Base-by-base conservation (phyloP, 2,888 invertebrate species). In the Cremastinae sp. region DNA sequence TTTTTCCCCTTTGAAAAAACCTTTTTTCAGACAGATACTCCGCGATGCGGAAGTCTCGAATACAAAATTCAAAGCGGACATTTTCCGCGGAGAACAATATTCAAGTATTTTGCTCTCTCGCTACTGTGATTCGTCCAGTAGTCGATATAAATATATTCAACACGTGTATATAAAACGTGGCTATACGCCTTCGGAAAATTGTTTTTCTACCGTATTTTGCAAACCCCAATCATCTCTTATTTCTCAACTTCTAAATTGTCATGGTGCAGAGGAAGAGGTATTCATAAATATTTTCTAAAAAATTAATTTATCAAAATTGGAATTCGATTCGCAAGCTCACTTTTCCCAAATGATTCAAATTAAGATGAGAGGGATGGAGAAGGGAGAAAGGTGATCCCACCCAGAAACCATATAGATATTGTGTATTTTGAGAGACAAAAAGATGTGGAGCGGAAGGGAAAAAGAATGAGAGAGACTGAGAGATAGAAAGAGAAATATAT, bases 331-430 rank as follows among this genome's bases (percentile, higher is more conserved):
- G 22, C 64, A 45, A 59, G 14, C 43, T n/a, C n/a, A 53, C 62
- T 74, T 70, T 47, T 28, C 41, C 65, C 41, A 59, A 61, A 39
- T 35, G 53, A 39, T 49, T 68, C 55, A 55, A 55, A 71, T 66
- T 75, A n/a, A n/a, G n/a, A n/a, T n/a, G n/a, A n/a, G n/a, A n/a
- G n/a, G 55, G 47, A 71, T 20, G 20, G 2, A 28, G 28, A 28
- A 28, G 28, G 28, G 28, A 28, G 28, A 5, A 5, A 5, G 28
- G 28, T n/a, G n/a, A n/a, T n/a, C n/a, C 28, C 2, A 28, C 2
- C 28, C 28, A 5, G 28, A 28, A 5, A 28, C 5, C 5, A 5
- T 28, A 28, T n/a, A n/a, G n/a, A n/a, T n/a, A n/a, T n/a, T n/a
- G n/a, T n/a, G n/a, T n/a, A n/a, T n/a, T n/a, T n/a, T n/a, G n/a